Percentiles rank a stretch among this genome's conserved stretches.
Conservation (phyloP, 2,113 vertebrate species). For the Scomber colias region DNA sequence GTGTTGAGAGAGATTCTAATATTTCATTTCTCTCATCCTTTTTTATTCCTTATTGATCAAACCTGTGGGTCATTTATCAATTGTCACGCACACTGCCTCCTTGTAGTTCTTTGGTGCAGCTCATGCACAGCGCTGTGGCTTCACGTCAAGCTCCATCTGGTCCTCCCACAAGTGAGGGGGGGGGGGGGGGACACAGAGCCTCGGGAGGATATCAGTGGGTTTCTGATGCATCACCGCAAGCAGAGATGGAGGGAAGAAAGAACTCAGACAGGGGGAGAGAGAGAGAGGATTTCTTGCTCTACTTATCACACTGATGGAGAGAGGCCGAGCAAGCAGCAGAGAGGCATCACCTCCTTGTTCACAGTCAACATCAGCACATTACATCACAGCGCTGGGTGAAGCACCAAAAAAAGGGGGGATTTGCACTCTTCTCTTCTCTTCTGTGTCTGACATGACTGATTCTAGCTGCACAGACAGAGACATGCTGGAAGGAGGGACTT, state of each 20-base stretch:
- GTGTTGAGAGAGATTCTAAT: no score
- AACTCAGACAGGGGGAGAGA: conserved; percentile 42
- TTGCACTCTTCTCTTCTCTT: conserved; percentile 9
- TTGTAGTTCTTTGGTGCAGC: conserved; percentile 26
- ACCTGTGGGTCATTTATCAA: conserved; percentile 4
- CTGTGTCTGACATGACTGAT: conserved; percentile 35
- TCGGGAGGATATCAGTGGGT: conserved; percentile 44
- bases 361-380: conserved; percentile 47
- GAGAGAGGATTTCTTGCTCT: conserved; percentile 67
- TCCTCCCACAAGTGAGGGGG: conserved; percentile 47
- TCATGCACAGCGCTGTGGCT: conserved; percentile 37
- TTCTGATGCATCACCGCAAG: conserved; percentile 51
- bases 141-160: conserved; percentile 65
- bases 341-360: conserved; percentile 44
- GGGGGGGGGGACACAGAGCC: conserved; percentile 31
- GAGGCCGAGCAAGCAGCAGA: conserved; percentile 20
- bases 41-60: conserved; percentile 21
- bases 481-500: not conserved
- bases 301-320: conserved; percentile 59
- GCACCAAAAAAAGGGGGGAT: conserved; percentile 24
- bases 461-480: conserved; percentile 2
- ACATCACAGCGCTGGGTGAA: conserved; percentile 56
- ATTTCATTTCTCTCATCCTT: not conserved
- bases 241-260: conserved; percentile 24
- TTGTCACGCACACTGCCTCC: conserved; percentile 15